phyloP scores from a whole-genome alignment of 2,888 invertebrate species.

The Cephus runcator region DNA sequence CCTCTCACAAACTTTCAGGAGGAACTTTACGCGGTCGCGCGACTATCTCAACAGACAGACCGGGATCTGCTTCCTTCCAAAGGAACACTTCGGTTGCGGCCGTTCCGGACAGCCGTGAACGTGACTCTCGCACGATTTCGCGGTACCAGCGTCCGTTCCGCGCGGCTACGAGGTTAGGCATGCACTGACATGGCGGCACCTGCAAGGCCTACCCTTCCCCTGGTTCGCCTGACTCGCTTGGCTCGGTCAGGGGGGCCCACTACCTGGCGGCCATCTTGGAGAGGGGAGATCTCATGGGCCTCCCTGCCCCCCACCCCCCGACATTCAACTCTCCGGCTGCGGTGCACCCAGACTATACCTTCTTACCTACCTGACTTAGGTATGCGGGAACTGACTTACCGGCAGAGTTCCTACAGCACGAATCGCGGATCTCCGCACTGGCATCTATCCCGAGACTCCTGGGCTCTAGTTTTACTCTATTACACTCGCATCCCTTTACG shows the following conservation, averaged over 20 bases:
- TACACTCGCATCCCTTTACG: too few species aligned
- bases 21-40: conserved; percentile 35
- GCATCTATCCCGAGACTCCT: too few species aligned
- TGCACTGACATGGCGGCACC: conserved; percentile 66
- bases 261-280: conserved; percentile 62
- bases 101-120: conserved; percentile 9
- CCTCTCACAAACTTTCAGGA: too few species aligned
- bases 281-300: conserved; percentile 46
- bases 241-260: conserved; percentile 49
- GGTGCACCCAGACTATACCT: conserved; percentile 50
- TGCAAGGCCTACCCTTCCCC: conserved; percentile 60
- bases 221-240: conserved; percentile 45
- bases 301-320: conserved; percentile 22
- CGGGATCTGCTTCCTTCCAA: too few species aligned
- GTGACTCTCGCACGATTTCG: conserved; percentile 16
- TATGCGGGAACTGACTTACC: conserved; percentile 51
- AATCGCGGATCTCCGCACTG: too few species aligned
- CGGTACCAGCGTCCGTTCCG: conserved; percentile 53
- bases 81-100: background rate
- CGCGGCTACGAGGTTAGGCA: conserved; percentile 63
- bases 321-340: conserved; percentile 51
- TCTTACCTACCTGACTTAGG: conserved; percentile 47
- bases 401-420: conserved; percentile 19
- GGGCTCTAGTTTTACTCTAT: too few species aligned
- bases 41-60: conserved; percentile 35